phyloP scores from a whole-genome alignment of 2,888 invertebrate species.

The Ichneumoninae sp. region DNA sequence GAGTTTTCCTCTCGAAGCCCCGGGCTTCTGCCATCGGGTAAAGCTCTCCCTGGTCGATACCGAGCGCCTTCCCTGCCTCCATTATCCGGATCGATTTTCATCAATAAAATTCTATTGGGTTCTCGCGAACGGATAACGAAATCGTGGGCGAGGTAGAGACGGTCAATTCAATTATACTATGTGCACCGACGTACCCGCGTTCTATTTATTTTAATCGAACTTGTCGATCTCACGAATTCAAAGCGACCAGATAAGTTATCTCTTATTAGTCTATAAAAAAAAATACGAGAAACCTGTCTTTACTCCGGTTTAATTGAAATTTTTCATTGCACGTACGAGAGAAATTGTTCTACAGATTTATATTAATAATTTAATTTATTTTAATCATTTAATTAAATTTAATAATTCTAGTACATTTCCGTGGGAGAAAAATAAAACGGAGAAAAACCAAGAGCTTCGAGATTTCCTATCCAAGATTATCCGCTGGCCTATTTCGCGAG shows the following conservation, averaged over 20 bases:
- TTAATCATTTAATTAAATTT: too few relatives aligned
- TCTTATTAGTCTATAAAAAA: not conserved
- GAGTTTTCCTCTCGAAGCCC: conserved; percentile 15
- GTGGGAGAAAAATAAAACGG: not conserved
- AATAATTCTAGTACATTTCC: not conserved
- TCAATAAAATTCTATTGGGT: conserved; percentile 62
- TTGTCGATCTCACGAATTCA: not conserved
- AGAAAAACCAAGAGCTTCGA: conserved; percentile 21
- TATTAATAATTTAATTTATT: too few relatives aligned
- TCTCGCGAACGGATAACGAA: conserved; percentile 33
- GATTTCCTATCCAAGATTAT: conserved; percentile 59
- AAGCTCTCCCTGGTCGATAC: not conserved
- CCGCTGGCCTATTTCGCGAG: conserved; percentile 55
- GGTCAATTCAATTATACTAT: conserved; percentile 46
- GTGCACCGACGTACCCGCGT: not conserved
- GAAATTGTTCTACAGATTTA: not conserved
- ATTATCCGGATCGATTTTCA: conserved; percentile 48
- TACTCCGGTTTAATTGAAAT: not conserved
- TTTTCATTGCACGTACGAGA: not conserved
- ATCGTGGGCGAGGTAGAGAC: conserved; percentile 17
- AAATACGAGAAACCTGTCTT: not conserved
- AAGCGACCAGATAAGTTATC: not conserved
- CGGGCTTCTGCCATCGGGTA: not conserved
- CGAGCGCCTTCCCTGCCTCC: conserved; percentile 8
- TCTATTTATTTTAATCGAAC: not conserved